These are phyloP conservation scores for Anolis apletophallus DNA, from an alignment of 2,797 vertebrate species.

Conservation along the genomic window DNA sequence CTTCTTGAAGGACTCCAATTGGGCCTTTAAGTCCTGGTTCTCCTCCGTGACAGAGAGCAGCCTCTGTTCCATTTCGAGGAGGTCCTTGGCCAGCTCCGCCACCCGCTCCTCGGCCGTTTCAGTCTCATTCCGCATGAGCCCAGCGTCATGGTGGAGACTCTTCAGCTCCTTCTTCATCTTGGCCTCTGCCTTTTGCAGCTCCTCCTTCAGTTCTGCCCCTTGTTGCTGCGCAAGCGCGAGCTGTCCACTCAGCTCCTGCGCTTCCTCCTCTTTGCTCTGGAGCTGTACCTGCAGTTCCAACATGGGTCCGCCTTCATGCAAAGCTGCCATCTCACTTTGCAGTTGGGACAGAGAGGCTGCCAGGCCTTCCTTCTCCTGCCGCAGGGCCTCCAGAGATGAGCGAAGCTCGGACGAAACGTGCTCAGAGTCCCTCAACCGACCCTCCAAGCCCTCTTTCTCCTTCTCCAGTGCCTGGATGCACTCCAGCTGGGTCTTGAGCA, in stretches of 20 bases:
- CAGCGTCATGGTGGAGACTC: conserved; percentile 90
- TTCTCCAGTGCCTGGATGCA: conserved; percentile 83
- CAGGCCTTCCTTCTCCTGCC: conserved; percentile 73
- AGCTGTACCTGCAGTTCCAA: conserved; percentile 62
- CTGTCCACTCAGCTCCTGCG: conserved; percentile 58
- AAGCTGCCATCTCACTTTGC: conserved; percentile 62
- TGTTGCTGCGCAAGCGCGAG: conserved; percentile 78
- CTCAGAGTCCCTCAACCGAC: conserved; percentile 67
- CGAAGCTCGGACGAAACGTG: conserved; percentile 67
- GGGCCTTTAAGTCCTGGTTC: conserved; percentile 81
- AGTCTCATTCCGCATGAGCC: conserved; percentile 92
- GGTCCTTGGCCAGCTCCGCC: conserved; percentile 91
- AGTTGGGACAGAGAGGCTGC: conserved; percentile 48
- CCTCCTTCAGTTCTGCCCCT: conserved; percentile 78
- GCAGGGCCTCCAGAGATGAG: conserved; percentile 58
- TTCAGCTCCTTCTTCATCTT: conserved; percentile 83
- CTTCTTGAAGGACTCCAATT: conserved; percentile 89
- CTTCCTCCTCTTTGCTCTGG: conserved; percentile 69
- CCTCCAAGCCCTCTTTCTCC: conserved; percentile 77
- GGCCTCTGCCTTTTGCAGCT: conserved; percentile 80
- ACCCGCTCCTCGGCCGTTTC: conserved; percentile 97
- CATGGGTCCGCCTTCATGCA: conserved; percentile 58
- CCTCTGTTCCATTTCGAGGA: conserved; percentile 90
- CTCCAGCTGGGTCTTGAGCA: conserved; percentile 85
- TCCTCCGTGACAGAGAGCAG: conserved; percentile 85